phyloP scores from a whole-genome alignment of 2,113 vertebrate genomes.

The Anthoscopus minutus region DNA sequence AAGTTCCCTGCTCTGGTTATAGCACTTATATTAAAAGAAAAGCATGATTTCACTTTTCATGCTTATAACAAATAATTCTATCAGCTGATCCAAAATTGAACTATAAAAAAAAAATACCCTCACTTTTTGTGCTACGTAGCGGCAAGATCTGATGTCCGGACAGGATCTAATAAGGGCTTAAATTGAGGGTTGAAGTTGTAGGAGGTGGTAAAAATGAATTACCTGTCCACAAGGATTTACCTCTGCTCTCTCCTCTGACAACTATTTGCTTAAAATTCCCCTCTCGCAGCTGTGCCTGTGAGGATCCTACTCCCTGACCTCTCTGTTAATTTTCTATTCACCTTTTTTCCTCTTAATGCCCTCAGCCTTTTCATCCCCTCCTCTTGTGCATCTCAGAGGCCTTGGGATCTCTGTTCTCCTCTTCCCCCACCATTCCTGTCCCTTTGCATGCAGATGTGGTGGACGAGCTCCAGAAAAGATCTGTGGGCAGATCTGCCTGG shows the following conservation, averaged over 20 bases:
- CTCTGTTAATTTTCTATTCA: not conserved
- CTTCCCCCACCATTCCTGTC: not conserved
- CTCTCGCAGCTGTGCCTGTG: not conserved
- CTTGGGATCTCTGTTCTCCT: not conserved
- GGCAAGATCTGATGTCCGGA: not conserved
- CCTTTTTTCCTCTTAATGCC: not conserved
- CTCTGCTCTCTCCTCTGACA: not conserved
- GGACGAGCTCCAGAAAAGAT: not conserved
- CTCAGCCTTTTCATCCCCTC: not conserved
- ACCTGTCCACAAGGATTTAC: conserved; percentile 10
- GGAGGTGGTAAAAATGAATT: conserved; percentile 28
- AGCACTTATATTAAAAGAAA: not conserved
- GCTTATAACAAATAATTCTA: not conserved
- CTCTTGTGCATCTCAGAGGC: not conserved
- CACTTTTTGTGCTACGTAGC: not conserved
- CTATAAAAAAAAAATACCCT: accelerated
- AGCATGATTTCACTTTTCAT: not conserved
- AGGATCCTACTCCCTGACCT: not conserved
- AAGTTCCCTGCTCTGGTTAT: not conserved
- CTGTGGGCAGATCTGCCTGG: not conserved
- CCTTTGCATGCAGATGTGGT: not conserved
- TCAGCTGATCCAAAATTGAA: not conserved
- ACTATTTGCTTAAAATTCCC: conserved; percentile 26
- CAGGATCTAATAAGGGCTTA: conserved; percentile 8
- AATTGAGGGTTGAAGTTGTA: not conserved